Conservation (phyloP, 2,888 invertebrate genomes). For the Cryptus viduatorius region DNA sequence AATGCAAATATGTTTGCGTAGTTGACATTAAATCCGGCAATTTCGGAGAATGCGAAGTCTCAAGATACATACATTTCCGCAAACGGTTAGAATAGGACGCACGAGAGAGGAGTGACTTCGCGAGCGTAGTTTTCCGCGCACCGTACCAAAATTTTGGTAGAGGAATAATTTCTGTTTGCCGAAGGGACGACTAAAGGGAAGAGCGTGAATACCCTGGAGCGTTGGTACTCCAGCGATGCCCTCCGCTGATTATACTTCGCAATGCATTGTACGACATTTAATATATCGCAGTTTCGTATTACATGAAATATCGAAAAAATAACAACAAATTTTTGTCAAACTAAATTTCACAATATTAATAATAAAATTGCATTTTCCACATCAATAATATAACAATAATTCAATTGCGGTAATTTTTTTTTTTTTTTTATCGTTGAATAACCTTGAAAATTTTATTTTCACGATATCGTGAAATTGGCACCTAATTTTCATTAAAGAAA, state of each 20-base stretch:
- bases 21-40: slow-evolving; percentile 68
- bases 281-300: slow-evolving; percentile 8
- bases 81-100: slow-evolving; percentile 4
- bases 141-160: slow-evolving; percentile 48
- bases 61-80: background rate
- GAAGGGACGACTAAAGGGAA: slow-evolving; percentile 10
- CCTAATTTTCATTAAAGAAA: too few species aligned
- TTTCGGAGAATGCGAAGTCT: slow-evolving; percentile 53
- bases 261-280: background rate
- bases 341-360: too few species aligned
- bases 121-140: slow-evolving; percentile 34
- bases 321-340: background rate
- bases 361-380: too few species aligned
- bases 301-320: too few species aligned
- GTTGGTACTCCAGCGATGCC: background rate
- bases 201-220: background rate
- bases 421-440: too few species aligned
- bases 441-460: too few species aligned
- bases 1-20: slow-evolving; percentile 71
- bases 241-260: slow-evolving; percentile 26
- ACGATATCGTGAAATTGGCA: too few species aligned
- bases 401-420: too few species aligned
- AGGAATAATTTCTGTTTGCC: slow-evolving; percentile 49
- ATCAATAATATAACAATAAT: too few species aligned
- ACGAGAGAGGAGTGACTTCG: slow-evolving; percentile 33